These are phyloP conservation scores for Hippocampus mohnikei DNA, from an alignment of 2,113 vertebrate species.

Conservation along the genomic window DNA sequence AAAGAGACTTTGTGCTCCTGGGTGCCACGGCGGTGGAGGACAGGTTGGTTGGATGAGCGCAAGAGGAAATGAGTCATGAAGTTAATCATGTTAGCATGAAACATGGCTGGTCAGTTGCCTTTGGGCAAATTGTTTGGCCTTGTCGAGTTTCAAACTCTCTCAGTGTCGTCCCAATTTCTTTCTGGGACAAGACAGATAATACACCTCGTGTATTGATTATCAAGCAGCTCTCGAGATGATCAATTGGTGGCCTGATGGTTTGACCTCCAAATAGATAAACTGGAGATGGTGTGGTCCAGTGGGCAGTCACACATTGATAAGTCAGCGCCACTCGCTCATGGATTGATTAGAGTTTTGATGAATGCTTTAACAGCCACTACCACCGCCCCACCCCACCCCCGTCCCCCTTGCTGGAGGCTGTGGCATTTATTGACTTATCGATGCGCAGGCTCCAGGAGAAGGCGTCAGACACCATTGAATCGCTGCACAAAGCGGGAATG, in stretches of 20 bases:
- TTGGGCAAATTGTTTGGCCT: neutral
- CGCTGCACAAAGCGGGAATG: slow-evolving; percentile 93
- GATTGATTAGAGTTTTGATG: slow-evolving; percentile 48
- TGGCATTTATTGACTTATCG: slow-evolving; percentile 41
- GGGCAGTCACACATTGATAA: slow-evolving; percentile 48
- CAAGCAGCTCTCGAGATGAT: slow-evolving; percentile 21
- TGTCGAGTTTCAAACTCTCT: neutral
- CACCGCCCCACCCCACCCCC: neutral
- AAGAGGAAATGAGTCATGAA: slow-evolving; percentile 37
- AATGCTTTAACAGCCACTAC: slow-evolving; percentile 24
- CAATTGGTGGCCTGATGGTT: slow-evolving; percentile 32
- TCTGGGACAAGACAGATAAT: slow-evolving; percentile 6
- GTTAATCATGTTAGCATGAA: slow-evolving; percentile 26
- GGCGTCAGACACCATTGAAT: slow-evolving; percentile 94
- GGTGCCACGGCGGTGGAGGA: slow-evolving; percentile 97
- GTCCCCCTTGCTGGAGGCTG: slow-evolving; percentile 11
- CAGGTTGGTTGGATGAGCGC: slow-evolving; percentile 70
- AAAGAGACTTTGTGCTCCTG: slow-evolving; percentile 86
- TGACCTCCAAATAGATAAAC: slow-evolving; percentile 45
- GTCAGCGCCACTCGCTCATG: slow-evolving; percentile 44
- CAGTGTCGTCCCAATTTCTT: neutral
- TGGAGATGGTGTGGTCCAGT: slow-evolving; percentile 25
- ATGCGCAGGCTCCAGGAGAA: slow-evolving; percentile 89
- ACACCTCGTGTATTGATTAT: slow-evolving; percentile 19
- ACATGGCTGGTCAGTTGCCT: neutral